Conservation (phyloP, 2,888 invertebrate species). For the Trilocha varians region DNA sequence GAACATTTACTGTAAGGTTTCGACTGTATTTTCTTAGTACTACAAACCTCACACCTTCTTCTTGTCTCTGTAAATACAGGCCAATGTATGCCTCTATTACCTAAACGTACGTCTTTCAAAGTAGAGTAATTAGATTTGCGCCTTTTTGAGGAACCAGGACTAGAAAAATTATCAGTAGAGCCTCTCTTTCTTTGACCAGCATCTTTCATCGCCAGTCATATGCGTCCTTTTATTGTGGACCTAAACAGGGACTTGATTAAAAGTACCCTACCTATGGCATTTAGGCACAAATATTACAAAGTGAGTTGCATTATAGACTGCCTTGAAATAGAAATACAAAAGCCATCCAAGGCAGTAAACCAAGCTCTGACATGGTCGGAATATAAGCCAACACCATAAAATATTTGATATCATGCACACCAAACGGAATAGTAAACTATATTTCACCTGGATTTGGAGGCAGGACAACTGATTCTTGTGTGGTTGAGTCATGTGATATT, state of each 20-base stretch:
- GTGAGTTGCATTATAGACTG: conserved; percentile 34
- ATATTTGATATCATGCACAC: conserved; percentile 21
- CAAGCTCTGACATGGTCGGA: conserved; percentile 35
- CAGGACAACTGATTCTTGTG: conserved; percentile 1
- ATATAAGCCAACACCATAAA: conserved; percentile 24
- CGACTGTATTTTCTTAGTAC: conserved; percentile 19
- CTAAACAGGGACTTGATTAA: conserved; percentile 6
- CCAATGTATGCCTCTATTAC: conserved; percentile 21
- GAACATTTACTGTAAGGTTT: conserved; percentile 12
- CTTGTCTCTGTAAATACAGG: conserved; percentile 16
- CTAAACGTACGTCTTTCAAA: conserved; percentile 17
- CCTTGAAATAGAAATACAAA: conserved; percentile 20
- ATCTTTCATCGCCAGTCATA: conserved; percentile 16
- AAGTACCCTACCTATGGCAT: conserved; percentile 18
- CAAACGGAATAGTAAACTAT: conserved; percentile 18
- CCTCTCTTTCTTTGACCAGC: conserved; percentile 9
- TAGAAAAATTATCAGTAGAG: conserved; percentile 8
- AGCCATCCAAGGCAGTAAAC: conserved; percentile 25
- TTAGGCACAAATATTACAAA: conserved; percentile 21
- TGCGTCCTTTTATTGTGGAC: conserved; percentile 12
- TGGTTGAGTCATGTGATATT: too few species aligned
- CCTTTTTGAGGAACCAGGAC: conserved; percentile 14
- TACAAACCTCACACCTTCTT: conserved; percentile 20
- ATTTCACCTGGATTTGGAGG: conserved; percentile 11
- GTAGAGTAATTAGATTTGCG: conserved; percentile 18